A percentile compares a stretch with the other conserved stretches of the same genome.
Conservation (phyloP, 2,113 vertebrate species). For the Machaerirhynchus nigripectus region DNA sequence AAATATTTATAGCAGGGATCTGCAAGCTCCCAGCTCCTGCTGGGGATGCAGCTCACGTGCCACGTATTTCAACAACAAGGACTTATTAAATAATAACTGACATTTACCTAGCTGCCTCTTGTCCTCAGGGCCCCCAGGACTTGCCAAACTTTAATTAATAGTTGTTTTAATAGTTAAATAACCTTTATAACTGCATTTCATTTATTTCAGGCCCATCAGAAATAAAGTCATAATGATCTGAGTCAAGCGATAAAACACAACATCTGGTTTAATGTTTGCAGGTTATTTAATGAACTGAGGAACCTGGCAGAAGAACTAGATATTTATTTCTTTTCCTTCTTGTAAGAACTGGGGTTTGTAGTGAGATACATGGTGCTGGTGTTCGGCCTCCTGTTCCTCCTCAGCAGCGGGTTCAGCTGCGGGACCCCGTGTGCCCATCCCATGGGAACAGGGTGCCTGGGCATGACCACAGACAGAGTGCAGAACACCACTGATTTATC, state of each 20-base stretch:
- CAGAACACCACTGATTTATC: slow-evolving; percentile 46
- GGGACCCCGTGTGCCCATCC: fast-evolving
- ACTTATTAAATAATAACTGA: slow-evolving; percentile 67
- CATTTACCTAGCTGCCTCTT: slow-evolving; percentile 65
- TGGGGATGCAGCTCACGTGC: slow-evolving; percentile 3
- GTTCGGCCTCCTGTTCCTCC: neutral
- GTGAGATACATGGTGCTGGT: neutral
- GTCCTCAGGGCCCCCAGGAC: slow-evolving; percentile 56
- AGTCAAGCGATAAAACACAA: slow-evolving; percentile 63
- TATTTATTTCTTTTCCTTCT: slow-evolving; percentile 1
- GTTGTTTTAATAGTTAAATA: slow-evolving; percentile 74
- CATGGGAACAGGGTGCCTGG: neutral
- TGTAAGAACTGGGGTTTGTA: neutral
- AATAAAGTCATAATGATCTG: slow-evolving; percentile 67
- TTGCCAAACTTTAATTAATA: slow-evolving; percentile 71
- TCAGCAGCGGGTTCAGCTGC: fast-evolving
- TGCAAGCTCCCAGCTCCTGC: neutral
- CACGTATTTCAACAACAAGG: slow-evolving; percentile 39
- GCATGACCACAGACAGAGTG: neutral
- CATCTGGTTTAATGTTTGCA: slow-evolving; percentile 59
- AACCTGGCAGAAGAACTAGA: neutral
- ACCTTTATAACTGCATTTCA: slow-evolving; percentile 63
- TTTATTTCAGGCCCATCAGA: slow-evolving; percentile 46
- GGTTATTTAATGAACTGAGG: slow-evolving; percentile 59
- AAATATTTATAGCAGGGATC: neutral